These are phyloP conservation scores for Hypselothyrea guttata DNA, from an alignment of 2,888 invertebrate species.

Conservation along the genomic window DNA sequence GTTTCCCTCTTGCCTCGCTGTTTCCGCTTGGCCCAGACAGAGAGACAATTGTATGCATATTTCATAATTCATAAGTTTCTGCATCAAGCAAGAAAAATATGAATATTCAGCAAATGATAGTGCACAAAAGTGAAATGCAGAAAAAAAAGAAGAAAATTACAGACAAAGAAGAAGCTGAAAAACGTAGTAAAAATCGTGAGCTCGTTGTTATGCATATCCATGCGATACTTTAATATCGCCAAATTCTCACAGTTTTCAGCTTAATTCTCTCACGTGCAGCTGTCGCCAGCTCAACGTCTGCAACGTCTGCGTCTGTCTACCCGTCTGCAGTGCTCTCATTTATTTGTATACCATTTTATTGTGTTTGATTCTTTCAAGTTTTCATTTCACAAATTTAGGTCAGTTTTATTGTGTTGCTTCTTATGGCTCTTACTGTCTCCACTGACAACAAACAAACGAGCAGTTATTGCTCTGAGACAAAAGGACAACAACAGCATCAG, in stretches of 20 bases:
- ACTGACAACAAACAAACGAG: conserved; percentile 57
- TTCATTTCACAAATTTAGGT: conserved; percentile 68
- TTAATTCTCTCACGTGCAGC: conserved; percentile 21
- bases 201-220: conserved; percentile 28
- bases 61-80: conserved; percentile 76
- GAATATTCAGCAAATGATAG: conserved; percentile 66
- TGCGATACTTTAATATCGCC: conserved; percentile 33
- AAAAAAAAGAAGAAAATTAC: background rate
- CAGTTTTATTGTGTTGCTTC: conserved; percentile 48
- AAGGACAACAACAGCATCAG: conserved; percentile 43
- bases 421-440: conserved; percentile 24
- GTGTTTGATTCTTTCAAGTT: conserved; percentile 57
- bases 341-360: conserved; percentile 5
- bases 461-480: conserved; percentile 43
- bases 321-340: conserved; percentile 17
- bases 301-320: background rate
- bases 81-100: conserved; percentile 57
- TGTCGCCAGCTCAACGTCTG: conserved; percentile 24
- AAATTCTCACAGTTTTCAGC: conserved; percentile 20
- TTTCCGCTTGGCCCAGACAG: conserved; percentile 34
- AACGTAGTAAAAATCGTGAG: conserved; percentile 17
- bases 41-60: conserved; percentile 73
- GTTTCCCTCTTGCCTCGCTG: conserved; percentile 14
- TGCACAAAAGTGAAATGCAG: conserved; percentile 27
- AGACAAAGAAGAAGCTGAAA: conserved; percentile 1